Conservation (phyloP, 2,888 invertebrate genomes). For the Drosophila anomelani region DNA sequence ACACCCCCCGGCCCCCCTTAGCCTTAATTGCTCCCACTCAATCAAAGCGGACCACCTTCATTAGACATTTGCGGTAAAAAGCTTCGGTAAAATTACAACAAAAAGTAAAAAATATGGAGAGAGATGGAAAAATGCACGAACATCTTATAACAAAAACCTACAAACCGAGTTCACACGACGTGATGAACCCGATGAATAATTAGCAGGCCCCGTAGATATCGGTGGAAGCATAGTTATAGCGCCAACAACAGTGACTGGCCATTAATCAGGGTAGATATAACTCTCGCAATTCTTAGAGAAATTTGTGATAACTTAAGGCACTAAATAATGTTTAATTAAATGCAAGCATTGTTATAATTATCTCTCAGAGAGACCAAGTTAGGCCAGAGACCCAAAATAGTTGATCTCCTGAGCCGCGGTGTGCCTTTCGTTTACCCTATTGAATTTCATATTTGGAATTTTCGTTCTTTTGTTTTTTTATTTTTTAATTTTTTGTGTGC, state of each 20-base stretch:
- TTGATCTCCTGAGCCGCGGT: constrained; percentile 36
- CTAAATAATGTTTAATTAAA: neutral
- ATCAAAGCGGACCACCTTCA: constrained; percentile 81
- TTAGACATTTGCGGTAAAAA: constrained; percentile 80
- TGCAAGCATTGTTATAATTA: neutral
- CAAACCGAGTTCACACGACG: constrained; percentile 79
- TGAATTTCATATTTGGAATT: constrained; percentile 70
- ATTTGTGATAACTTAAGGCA: neutral
- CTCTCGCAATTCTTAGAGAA: too few relatives aligned
- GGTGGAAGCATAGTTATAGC: constrained; percentile 17
- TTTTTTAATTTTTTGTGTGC: constrained; percentile 23
- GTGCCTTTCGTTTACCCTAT: constrained; percentile 60
- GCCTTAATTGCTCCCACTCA: constrained; percentile 75
- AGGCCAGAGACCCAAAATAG: neutral
- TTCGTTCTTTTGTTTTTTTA: constrained; percentile 6
- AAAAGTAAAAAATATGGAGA: neutral
- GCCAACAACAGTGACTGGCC: constrained; percentile 38
- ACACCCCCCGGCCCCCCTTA: neutral
- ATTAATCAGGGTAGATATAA: constrained; percentile 22
- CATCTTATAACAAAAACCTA: constrained; percentile 73
- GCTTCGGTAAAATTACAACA: constrained; percentile 35
- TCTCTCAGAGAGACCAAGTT: neutral
- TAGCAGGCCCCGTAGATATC: constrained; percentile 50
- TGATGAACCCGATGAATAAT: constrained; percentile 66
- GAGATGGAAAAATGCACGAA: constrained; percentile 12